Evolutionary conservation across 2,888 invertebrate genomes (phyloP).

Genomic region (Ochropleura leucogaster): DNA sequence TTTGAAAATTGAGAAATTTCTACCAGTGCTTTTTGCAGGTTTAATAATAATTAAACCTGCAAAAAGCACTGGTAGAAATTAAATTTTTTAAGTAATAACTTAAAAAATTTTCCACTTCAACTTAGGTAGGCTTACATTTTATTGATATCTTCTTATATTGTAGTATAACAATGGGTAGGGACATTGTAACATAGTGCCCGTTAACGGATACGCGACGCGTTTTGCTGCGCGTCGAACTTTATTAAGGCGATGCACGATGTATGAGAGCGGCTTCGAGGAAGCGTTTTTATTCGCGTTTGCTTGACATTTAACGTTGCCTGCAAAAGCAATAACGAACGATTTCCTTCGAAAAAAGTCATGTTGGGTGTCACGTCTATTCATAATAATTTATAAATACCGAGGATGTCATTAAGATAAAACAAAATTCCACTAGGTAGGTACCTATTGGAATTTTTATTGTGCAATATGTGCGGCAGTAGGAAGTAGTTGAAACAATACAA

Average conservation of each 20-base stretch:
- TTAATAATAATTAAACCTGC: too few relatives aligned
- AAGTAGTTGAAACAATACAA: not conserved
- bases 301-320: too few relatives aligned
- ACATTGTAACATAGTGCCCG: not conserved
- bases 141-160: not conserved
- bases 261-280: too few relatives aligned
- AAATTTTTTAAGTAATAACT: too few relatives aligned
- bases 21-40: too few relatives aligned
- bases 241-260: too few relatives aligned
- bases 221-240: too few relatives aligned
- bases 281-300: too few relatives aligned
- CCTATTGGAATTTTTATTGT: not conserved
- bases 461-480: not conserved
- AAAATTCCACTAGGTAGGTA: not conserved
- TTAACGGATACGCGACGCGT: too few relatives aligned
- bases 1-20: not conserved
- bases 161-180: not conserved
- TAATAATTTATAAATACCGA: not conserved
- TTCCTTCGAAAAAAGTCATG: too few relatives aligned
- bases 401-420: constrained; percentile 5
- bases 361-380: not conserved
- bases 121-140: not conserved
- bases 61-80: too few relatives aligned
- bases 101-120: not conserved
- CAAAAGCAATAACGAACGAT: too few relatives aligned